phyloP scores from a whole-genome alignment of 1,140 invertebrate species.

The Drosophila navojoa region DNA sequence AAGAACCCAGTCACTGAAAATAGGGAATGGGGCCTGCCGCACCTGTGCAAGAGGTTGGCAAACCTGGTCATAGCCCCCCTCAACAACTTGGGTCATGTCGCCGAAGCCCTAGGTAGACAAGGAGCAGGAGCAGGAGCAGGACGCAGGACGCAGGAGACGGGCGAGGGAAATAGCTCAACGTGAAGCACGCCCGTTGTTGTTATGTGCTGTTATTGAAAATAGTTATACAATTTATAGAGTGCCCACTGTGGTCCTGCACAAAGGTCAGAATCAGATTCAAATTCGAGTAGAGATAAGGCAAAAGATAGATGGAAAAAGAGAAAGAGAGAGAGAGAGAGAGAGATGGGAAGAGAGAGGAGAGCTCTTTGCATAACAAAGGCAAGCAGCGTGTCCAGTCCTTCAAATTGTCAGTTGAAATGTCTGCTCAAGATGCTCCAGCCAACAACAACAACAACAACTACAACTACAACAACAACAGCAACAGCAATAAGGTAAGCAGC shows the following conservation, averaged over 20 bases:
- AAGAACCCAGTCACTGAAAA: neutral
- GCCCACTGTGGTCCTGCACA: conserved; percentile 34
- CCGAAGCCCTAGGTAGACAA: neutral
- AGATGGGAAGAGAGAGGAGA: neutral
- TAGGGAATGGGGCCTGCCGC: neutral
- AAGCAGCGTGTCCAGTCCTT: conserved; percentile 65
- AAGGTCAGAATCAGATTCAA: conserved; percentile 36
- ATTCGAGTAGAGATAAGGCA: neutral
- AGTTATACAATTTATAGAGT: conserved; percentile 79
- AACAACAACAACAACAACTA: conserved; percentile 12
- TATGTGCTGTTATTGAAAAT: conserved; percentile 76
- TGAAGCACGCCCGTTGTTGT: conserved; percentile 59
- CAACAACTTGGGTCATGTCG: too few relatives aligned
- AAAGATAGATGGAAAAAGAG: neutral
- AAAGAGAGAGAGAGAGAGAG: neutral
- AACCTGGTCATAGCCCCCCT: neutral
- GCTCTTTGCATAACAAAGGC: conserved; percentile 71
- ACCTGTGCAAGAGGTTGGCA: conserved; percentile 1
- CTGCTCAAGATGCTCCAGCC: conserved; percentile 59
- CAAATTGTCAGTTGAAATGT: conserved; percentile 80
- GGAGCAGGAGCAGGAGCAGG: neutral
- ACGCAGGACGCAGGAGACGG: neutral
- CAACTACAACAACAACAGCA: neutral
- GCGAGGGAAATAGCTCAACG: conserved; percentile 18
- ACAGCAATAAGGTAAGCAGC: conserved; percentile 64